Base-by-base conservation (phyloP, 2,113 vertebrate genomes). In the Zeus faber region DNA sequence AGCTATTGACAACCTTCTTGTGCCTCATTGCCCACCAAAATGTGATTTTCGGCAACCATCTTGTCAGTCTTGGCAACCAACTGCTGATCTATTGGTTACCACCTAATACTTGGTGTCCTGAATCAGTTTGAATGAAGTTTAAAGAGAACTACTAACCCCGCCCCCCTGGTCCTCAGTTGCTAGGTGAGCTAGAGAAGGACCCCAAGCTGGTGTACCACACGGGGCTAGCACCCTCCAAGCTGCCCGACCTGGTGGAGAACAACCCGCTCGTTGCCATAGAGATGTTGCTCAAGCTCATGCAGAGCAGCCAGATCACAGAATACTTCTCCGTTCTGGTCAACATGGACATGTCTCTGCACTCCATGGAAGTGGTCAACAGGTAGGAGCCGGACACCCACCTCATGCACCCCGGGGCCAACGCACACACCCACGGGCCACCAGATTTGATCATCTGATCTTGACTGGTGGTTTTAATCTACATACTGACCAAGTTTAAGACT, bases 321-420 rank as follows among this genome's bases (percentile, higher is more conserved):
- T 99, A 99, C 23, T 99, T 99, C 83, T 96, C 94, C 0, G 95
- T 99, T 39, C 89, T 99, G 61, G 97, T 99, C 67, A 99, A 99
- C 72, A 99, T 99, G 97, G 97, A 99, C 85, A 99, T 99, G 97
- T 98, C 95, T 0, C 88, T 98, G 41, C 96, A 99, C 88, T 98
- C 96, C 27, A 99, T 99, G 97, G 97, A 99, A 90, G 97, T 99
- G 43, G 97, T 99, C 52, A 99, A 99, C 89, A 89, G 96, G 96
- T 99, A 67, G 41, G 50, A n/a, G n/a, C n/a, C n/a, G n/a, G n/a
- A n/a, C n/a, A n/a, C n/a, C n/a, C n/a, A n/a, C n/a, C n/a, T n/a
- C n/a, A n/a, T n/a, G n/a, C n/a, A n/a, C n/a, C n/a, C n/a, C n/a
- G n/a, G n/a, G n/a, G n/a, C n/a, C n/a, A n/a, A n/a, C 6, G 7